A percentile compares a stretch with the other conserved stretches of the same genome.
These are phyloP conservation scores for Drusus annulatus DNA, from an alignment of 1,140 invertebrate species.

Conservation along the genomic window DNA sequence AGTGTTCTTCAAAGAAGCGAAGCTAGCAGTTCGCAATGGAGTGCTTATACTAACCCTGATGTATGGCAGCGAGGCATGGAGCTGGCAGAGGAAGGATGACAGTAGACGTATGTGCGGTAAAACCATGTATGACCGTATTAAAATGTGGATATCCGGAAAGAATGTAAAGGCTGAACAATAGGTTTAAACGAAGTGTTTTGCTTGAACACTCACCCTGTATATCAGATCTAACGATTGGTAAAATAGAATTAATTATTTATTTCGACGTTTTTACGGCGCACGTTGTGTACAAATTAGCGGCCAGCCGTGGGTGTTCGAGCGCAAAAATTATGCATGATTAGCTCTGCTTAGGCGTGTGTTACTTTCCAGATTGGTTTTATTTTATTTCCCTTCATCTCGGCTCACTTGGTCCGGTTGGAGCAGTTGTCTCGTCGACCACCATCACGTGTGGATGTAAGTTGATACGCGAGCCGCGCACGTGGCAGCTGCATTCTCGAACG, in stretches of 20 bases:
- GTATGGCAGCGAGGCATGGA: too few relatives aligned
- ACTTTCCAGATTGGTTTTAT: constrained; percentile 26
- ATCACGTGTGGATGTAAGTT: constrained; percentile 33
- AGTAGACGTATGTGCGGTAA: too few relatives aligned
- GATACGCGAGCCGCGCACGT: constrained; percentile 12
- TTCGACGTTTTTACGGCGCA: neutral
- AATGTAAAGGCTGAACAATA: too few relatives aligned
- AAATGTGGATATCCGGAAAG: too few relatives aligned
- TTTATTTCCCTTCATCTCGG: constrained; percentile 16
- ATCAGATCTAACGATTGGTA: too few relatives aligned
- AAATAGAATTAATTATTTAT: neutral
- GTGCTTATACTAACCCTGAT: too few relatives aligned
- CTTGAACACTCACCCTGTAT: too few relatives aligned
- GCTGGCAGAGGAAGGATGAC: too few relatives aligned
- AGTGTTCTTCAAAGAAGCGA: too few relatives aligned
- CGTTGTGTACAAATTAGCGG: neutral
- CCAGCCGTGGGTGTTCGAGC: constrained; percentile 18
- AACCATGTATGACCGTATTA: too few relatives aligned
- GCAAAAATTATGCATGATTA: constrained; percentile 20
- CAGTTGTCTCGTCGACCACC: constrained; percentile 1
- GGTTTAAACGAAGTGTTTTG: too few relatives aligned
- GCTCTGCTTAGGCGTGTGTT: constrained; percentile 25
- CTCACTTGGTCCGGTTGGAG: neutral
- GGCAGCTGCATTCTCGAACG: constrained; percentile 13
- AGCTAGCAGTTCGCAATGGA: too few relatives aligned